Evolutionary conservation across 1,140 invertebrate genomes (phyloP).

Genomic region (Brachionus angularis): DNA sequence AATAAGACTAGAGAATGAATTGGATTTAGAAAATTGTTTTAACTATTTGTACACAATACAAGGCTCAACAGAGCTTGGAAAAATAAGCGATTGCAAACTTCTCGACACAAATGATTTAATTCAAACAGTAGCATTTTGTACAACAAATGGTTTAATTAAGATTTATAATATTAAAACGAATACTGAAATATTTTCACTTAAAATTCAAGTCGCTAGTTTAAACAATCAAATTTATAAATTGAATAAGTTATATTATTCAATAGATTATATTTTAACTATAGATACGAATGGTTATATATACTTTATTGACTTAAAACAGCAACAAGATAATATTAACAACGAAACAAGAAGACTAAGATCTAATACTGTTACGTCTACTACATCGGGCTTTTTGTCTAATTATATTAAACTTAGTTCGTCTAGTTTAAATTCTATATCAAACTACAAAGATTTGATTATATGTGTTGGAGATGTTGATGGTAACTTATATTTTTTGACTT

Average conservation of each 20-base stretch:
- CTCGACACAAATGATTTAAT: constrained; percentile 8
- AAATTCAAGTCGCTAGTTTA: too few species aligned
- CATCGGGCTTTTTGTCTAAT: not conserved
- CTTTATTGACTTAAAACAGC: constrained; percentile 6
- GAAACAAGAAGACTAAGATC: not conserved
- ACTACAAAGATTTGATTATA: not conserved
- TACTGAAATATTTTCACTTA: constrained; percentile 34
- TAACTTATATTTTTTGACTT: not conserved
- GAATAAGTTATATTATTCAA: not conserved
- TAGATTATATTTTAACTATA: not conserved
- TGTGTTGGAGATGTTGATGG: constrained; percentile 31
- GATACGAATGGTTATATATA: not conserved
- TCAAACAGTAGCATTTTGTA: constrained; percentile 9
- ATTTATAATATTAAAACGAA: constrained; percentile 30
- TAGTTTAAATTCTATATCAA: constrained; percentile 5
- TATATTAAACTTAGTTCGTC: not conserved
- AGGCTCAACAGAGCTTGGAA: not conserved
- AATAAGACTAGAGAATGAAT: not conserved
- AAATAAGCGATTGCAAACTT: constrained; percentile 22
- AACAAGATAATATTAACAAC: not conserved
- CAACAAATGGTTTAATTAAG: constrained; percentile 8
- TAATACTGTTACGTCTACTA: too few species aligned
- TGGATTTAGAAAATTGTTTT: not conserved
- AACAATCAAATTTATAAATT: not conserved
- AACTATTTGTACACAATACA: not conserved